These are phyloP conservation scores for Nebria salina DNA, from an alignment of 2,888 invertebrate genomes.

Conservation along the genomic window DNA sequence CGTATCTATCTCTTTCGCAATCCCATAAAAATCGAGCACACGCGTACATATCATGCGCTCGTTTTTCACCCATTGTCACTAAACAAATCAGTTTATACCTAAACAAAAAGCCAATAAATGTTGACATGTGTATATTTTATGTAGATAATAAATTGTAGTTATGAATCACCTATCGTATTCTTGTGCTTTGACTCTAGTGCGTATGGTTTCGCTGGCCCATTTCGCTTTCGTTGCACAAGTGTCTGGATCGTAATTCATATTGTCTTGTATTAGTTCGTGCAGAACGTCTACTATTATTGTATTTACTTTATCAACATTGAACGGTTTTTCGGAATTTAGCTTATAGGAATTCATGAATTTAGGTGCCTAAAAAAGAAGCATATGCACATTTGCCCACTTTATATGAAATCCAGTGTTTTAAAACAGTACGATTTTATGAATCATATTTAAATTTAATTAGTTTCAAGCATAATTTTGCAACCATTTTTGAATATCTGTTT, in stretches of 20 bases:
- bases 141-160: background rate
- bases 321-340: slow-evolving; percentile 70
- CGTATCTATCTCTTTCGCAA: slow-evolving; percentile 71
- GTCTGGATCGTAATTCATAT: slow-evolving; percentile 69
- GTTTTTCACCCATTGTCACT: slow-evolving; percentile 74
- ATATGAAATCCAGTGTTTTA: background rate
- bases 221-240: slow-evolving; percentile 68
- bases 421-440: too few species aligned
- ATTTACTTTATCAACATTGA: slow-evolving; percentile 70
- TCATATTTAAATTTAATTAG: too few species aligned
- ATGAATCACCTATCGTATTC: slow-evolving; percentile 71
- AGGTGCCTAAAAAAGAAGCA: slow-evolving; percentile 53
- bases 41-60: slow-evolving; percentile 71
- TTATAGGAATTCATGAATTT: slow-evolving; percentile 73
- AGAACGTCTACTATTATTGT: slow-evolving; percentile 69
- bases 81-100: slow-evolving; percentile 74
- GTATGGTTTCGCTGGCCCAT: slow-evolving; percentile 69
- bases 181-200: slow-evolving; percentile 70
- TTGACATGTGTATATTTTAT: background rate
- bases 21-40: slow-evolving; percentile 77
- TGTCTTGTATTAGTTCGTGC: slow-evolving; percentile 67
- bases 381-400: background rate
- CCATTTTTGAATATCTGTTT: background rate
- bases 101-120: slow-evolving; percentile 54
- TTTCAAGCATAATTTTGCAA: too few species aligned